A percentile compares a stretch with the other conserved stretches of the same genome.
Conservation (phyloP, 2,888 invertebrate genomes). For the Frankliniella intonsa region DNA sequence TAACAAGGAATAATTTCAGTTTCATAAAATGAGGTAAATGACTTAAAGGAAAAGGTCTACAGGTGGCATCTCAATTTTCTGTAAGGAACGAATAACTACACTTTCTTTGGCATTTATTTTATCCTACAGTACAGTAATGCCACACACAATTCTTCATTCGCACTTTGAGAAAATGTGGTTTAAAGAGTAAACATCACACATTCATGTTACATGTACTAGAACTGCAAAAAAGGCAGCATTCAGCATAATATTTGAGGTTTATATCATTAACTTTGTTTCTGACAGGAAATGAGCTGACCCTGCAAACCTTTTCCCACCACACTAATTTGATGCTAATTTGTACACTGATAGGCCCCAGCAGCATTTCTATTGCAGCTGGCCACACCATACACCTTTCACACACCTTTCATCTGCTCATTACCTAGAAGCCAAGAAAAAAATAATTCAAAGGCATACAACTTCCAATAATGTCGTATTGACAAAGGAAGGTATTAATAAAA, state of each 20-base stretch:
- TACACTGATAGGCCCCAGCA: slow-evolving; percentile 21
- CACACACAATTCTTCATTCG: not conserved
- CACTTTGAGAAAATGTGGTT: not conserved
- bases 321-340: slow-evolving; percentile 17
- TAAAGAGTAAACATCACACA: not conserved
- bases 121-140: not conserved
- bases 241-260: not conserved
- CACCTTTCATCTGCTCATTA: not conserved
- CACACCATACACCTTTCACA: not conserved
- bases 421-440: not conserved
- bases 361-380: not conserved
- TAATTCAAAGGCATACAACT: not conserved
- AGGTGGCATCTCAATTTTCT: not conserved
- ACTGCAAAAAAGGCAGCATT: not conserved
- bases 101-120: slow-evolving; percentile 13
- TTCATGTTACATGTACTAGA: not conserved
- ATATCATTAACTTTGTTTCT: not conserved
- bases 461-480: not conserved
- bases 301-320: slow-evolving; percentile 11
- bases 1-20: not conserved
- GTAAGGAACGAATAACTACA: not conserved
- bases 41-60: not conserved
- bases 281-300: not conserved
- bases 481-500: slow-evolving; percentile 13
- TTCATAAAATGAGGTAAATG: not conserved